Percentiles rank a stretch among this genome's conserved stretches.
Evolutionary conservation across 2,888 invertebrate species (phyloP).

Genomic region (Crioceris asparagi): DNA sequence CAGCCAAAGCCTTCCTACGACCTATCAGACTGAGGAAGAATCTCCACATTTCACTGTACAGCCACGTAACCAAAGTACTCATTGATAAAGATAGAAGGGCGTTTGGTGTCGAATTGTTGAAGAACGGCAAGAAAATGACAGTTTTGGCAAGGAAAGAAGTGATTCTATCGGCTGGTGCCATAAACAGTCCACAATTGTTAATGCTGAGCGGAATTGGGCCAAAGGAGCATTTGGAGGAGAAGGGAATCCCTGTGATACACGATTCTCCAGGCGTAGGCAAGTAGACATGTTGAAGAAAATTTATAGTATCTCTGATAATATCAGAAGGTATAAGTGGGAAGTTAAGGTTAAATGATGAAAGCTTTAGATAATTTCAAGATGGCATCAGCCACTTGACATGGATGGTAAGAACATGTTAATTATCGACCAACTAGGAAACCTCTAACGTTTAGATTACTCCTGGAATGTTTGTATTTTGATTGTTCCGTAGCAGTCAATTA

Average conservation of each 20-base stretch:
- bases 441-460: no score
- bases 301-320: background rate
- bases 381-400: no score
- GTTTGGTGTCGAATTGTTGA: conserved; percentile 65
- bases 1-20: conserved; percentile 75
- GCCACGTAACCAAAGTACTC: conserved; percentile 59
- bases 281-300: conserved; percentile 2
- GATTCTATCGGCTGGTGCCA: conserved; percentile 78
- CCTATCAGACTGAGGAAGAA: conserved; percentile 68
- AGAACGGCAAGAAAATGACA: conserved; percentile 55
- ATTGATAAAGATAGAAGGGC: conserved; percentile 65
- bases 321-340: no score
- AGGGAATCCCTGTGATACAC: conserved; percentile 53
- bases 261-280: conserved; percentile 63
- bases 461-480: no score
- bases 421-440: no score
- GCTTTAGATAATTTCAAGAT: no score
- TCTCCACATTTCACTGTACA: conserved; percentile 69
- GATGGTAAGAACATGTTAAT: no score
- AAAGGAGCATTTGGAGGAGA: conserved; percentile 55
- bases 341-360: no score
- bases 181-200: conserved; percentile 83
- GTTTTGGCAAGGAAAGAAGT: conserved; percentile 68
- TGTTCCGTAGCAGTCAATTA: no score
- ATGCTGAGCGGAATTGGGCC: conserved; percentile 85